A percentile compares a stretch with the other conserved stretches of the same genome.
Conservation (phyloP, 2,113 vertebrate species). For the Macquaria australasica region DNA sequence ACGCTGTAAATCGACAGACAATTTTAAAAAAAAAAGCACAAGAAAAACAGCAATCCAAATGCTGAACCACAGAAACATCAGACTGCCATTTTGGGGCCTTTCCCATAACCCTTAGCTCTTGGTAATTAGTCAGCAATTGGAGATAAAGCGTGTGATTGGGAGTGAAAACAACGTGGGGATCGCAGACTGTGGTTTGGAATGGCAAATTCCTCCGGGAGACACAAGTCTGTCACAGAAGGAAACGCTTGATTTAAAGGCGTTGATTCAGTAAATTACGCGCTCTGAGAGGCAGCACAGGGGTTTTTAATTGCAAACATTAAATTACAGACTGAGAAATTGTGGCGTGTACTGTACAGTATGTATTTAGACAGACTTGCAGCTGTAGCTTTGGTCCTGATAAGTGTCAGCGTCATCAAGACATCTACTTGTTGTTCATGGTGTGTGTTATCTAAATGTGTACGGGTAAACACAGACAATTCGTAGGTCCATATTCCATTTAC, state of each 20-base stretch:
- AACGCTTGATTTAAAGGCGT: conserved; percentile 84
- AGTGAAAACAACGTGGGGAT: conserved; percentile 78
- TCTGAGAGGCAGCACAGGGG: conserved; percentile 74
- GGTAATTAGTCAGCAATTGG: conserved; percentile 85
- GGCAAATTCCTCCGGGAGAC: conserved; percentile 83
- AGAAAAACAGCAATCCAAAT: conserved; percentile 75
- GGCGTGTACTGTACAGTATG: conserved; percentile 68
- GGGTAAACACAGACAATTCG: neutral
- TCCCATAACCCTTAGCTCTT: conserved; percentile 77
- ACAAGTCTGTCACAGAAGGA: conserved; percentile 82
- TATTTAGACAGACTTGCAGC: conserved; percentile 78
- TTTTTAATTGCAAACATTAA: conserved; percentile 86
- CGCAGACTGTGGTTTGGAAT: conserved; percentile 84
- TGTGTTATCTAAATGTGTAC: conserved; percentile 16
- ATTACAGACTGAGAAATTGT: conserved; percentile 82
- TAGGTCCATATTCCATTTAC: neutral
- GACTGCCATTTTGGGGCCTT: conserved; percentile 79
- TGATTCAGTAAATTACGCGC: conserved; percentile 82
- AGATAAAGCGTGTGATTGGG: conserved; percentile 83
- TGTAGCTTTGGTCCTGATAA: conserved; percentile 75
- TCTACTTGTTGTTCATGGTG: conserved; percentile 36
- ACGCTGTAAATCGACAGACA: conserved; percentile 76
- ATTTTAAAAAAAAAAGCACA: conserved; percentile 63
- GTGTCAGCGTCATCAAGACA: conserved; percentile 59
- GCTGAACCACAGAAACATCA: conserved; percentile 79